A percentile compares a stretch with the other conserved stretches of the same genome.
These are phyloP conservation scores for Spheniscus humboldti DNA, from an alignment of 2,797 vertebrate genomes.

Conservation along the genomic window DNA sequence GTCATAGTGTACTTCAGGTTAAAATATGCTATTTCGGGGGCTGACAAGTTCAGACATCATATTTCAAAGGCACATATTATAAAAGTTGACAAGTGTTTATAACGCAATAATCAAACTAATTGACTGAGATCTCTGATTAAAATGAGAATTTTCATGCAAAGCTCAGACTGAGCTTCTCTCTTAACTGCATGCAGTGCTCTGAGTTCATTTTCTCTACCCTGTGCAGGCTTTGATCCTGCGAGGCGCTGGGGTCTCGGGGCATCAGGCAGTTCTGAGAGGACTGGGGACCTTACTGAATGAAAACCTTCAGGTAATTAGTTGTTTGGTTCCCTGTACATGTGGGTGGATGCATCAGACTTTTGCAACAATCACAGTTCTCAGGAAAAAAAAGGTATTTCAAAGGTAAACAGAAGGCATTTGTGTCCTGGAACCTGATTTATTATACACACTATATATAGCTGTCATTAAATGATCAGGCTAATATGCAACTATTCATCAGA, in stretches of 20 bases:
- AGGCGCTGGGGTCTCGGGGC: background rate
- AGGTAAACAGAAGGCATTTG: slow-evolving; percentile 49
- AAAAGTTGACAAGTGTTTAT: slow-evolving; percentile 53
- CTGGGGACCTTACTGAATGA: background rate
- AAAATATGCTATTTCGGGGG: background rate
- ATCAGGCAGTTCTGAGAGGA: background rate
- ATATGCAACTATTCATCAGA: slow-evolving; percentile 87
- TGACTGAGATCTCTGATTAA: slow-evolving; percentile 45
- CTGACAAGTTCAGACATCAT: background rate
- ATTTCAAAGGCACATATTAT: slow-evolving; percentile 19
- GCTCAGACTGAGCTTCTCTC: background rate
- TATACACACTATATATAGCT: slow-evolving; percentile 81
- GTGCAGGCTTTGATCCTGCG: background rate
- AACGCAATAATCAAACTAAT: slow-evolving; percentile 49
- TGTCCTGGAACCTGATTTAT: slow-evolving; percentile 77
- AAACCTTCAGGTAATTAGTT: background rate
- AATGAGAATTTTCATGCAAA: slow-evolving; percentile 11
- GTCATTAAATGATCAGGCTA: slow-evolving; percentile 85
- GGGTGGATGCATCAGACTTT: background rate
- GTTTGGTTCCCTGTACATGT: background rate
- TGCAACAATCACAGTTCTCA: background rate
- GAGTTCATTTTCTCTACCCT: background rate
- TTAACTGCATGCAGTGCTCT: background rate
- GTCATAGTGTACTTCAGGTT: background rate
- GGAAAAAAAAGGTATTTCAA: background rate